A percentile compares a stretch with the other conserved stretches of the same genome.
These are phyloP conservation scores for Leucosticte australis DNA, from an alignment of 2,113 vertebrate genomes.

Conservation along the genomic window DNA sequence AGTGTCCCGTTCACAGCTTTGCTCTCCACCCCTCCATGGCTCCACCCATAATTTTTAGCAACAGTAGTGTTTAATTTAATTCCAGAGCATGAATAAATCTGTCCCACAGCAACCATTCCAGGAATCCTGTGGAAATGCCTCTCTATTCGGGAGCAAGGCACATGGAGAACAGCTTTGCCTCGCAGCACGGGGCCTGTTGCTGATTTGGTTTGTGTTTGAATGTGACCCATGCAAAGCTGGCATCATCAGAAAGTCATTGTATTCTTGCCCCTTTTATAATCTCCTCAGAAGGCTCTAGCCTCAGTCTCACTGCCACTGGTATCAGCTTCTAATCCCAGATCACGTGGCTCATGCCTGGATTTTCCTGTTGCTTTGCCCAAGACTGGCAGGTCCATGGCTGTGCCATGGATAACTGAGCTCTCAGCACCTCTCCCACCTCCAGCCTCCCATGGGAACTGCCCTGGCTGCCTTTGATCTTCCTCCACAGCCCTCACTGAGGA, in stretches of 20 bases:
- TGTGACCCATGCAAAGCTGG: not conserved
- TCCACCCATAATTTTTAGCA: not conserved
- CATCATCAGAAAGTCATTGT: not conserved
- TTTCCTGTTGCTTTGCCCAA: not conserved
- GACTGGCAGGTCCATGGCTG: not conserved
- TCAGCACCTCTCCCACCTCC: not conserved
- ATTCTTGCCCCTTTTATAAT: not conserved
- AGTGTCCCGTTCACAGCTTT: not conserved
- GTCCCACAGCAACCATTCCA: not conserved
- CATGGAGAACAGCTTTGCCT: not conserved
- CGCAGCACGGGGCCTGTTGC: rapidly evolving
- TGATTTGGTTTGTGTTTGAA: not conserved
- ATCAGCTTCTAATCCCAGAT: not conserved
- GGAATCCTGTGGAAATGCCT: not conserved
- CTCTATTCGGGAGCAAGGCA: rapidly evolving
- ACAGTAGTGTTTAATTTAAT: not conserved
- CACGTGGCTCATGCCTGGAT: not conserved
- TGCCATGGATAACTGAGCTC: rapidly evolving
- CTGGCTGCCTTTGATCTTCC: not conserved
- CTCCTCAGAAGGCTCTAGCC: not conserved
- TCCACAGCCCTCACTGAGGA: not conserved
- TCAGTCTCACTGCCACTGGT: not conserved
- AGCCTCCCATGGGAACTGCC: not conserved
- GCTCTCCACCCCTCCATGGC: not conserved
- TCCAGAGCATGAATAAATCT: not conserved